phyloP scores from a whole-genome alignment of 1,140 invertebrate species.

The Caerostris extrusa region DNA sequence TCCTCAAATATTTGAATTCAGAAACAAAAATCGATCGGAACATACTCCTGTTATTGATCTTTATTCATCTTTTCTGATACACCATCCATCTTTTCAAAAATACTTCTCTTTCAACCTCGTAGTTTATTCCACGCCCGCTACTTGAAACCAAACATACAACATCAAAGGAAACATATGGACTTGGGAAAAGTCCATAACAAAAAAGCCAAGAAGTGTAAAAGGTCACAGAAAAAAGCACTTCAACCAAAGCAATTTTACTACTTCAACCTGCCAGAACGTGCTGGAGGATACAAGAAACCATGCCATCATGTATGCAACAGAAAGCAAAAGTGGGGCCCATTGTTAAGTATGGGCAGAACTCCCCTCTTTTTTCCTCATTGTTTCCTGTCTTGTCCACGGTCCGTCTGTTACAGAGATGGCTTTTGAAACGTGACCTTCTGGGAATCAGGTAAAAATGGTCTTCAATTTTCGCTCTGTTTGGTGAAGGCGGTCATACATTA shows the following conservation, averaged over 20 bases:
- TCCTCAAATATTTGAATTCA: no score
- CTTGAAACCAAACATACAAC: no score
- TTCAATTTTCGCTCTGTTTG: constrained; percentile 49
- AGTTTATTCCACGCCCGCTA: background rate
- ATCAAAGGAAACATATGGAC: no score
- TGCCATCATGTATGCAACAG: background rate
- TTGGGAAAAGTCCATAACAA: no score
- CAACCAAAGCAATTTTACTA: background rate
- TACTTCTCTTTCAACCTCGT: background rate
- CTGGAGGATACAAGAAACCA: background rate
- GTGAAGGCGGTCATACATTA: background rate
- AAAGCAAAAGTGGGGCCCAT: constrained; percentile 27
- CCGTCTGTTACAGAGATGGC: constrained; percentile 20
- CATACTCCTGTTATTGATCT: no score
- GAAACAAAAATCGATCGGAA: no score
- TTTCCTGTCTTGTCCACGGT: background rate
- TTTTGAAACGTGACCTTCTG: constrained; percentile 19
- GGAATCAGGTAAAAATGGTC: background rate
- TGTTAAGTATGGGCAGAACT: background rate
- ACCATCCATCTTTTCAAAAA: no score
- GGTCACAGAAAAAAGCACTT: background rate
- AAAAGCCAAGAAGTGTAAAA: background rate
- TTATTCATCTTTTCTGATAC: background rate
- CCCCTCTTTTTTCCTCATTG: background rate
- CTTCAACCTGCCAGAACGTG: background rate